Percentiles rank a stretch among this genome's conserved stretches.
These are phyloP conservation scores for Plebejus anna DNA, from an alignment of 2,888 invertebrate species.

Conservation along the genomic window DNA sequence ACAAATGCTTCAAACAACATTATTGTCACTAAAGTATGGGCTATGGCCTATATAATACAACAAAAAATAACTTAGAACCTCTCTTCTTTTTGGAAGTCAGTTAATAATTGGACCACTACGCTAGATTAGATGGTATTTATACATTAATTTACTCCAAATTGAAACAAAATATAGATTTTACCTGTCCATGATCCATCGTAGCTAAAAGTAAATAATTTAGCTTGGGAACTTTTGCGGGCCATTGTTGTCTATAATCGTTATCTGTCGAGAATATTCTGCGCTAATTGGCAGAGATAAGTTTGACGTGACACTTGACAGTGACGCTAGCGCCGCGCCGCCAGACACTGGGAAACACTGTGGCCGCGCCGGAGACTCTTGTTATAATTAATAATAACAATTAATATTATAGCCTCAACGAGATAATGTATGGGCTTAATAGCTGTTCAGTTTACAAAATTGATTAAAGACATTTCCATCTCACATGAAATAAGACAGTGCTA, in stretches of 20 bases:
- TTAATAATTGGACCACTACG: too few species aligned
- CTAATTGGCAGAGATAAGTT: conserved; percentile 59
- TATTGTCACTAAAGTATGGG: too few species aligned
- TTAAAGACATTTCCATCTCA: neutral
- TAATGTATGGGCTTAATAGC: neutral
- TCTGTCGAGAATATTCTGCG: conserved; percentile 49
- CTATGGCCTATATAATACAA: too few species aligned
- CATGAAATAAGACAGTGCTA: too few species aligned
- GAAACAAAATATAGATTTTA: too few species aligned
- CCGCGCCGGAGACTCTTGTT: conserved; percentile 14
- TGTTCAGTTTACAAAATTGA: neutral
- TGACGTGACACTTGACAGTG: conserved; percentile 62
- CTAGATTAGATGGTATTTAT: too few species aligned
- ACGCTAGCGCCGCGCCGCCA: conserved; percentile 63
- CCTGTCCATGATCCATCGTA: too few species aligned
- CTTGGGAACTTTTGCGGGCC: neutral
- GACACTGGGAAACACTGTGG: conserved; percentile 48
- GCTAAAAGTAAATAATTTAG: conserved; percentile 5
- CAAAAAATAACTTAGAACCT: too few species aligned
- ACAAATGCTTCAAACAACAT: too few species aligned
- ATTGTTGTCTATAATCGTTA: conserved; percentile 30
- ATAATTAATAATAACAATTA: conserved; percentile 22
- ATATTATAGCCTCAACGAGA: neutral
- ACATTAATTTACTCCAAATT: too few species aligned
- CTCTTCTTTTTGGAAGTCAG: too few species aligned